Conservation (phyloP, 2,113 vertebrate genomes). For the Isichthys henryi region DNA sequence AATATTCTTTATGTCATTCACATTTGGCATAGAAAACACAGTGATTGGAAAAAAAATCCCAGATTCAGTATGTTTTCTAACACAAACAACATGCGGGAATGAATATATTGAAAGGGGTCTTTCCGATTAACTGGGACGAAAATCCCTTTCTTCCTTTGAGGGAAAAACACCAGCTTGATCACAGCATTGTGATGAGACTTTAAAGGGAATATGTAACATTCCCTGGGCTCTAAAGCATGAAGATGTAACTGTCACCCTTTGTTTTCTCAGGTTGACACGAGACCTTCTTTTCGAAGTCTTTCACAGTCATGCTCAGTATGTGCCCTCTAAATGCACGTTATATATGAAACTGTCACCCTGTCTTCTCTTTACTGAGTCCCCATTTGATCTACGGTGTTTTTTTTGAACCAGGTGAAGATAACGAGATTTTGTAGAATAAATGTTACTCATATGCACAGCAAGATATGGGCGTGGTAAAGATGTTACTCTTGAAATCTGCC, state of each 20-base stretch:
- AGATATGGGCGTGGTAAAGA: neutral
- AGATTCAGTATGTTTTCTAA: neutral
- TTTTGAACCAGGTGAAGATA: neutral
- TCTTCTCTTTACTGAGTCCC: neutral
- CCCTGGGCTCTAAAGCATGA: neutral
- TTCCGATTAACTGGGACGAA: neutral
- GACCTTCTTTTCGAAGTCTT: neutral
- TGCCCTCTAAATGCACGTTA: neutral
- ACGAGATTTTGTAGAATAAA: neutral
- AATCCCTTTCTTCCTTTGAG: neutral
- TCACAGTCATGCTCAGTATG: neutral
- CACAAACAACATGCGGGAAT: neutral
- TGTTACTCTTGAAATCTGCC: neutral
- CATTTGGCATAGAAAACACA: neutral
- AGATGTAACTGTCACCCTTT: neutral
- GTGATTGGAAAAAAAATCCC: neutral
- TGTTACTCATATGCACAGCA: neutral
- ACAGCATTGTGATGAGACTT: neutral
- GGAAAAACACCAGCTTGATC: neutral
- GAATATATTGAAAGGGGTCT: neutral
- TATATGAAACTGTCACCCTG: neutral
- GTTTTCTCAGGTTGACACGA: neutral
- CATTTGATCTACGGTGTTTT: neutral
- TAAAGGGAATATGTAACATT: neutral
- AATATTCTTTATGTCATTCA: neutral